Evolutionary conservation across 1,140 invertebrate genomes (phyloP).

Genomic region (Meloidogyne hapla): DNA sequence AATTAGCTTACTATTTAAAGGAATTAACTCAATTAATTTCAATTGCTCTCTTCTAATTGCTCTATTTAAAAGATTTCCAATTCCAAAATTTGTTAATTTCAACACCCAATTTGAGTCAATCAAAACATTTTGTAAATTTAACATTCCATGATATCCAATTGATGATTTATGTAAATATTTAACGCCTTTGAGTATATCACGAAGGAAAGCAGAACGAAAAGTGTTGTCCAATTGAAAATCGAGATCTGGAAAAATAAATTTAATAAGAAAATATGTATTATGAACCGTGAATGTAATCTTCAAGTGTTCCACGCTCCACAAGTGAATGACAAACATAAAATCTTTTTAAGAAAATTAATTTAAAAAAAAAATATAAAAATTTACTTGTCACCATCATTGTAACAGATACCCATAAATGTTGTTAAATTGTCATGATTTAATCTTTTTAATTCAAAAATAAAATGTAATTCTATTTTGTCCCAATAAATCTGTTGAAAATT

Average conservation of each 20-base stretch:
- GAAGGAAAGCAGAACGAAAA: slow-evolving; percentile 43
- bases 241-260: slow-evolving; percentile 33
- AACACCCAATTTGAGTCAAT: slow-evolving; percentile 63
- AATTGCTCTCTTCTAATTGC: slow-evolving; percentile 40
- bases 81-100: slow-evolving; percentile 59
- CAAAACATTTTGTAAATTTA: slow-evolving; percentile 52
- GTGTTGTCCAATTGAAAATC: slow-evolving; percentile 58
- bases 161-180: slow-evolving; percentile 57
- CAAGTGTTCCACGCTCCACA: slow-evolving; percentile 55
- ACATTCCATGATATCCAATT: slow-evolving; percentile 56
- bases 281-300: slow-evolving; percentile 36
- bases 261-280: slow-evolving; percentile 43
- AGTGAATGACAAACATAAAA: slow-evolving; percentile 56
- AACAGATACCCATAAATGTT: slow-evolving; percentile 52
- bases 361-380: not conserved
- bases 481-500: not conserved
- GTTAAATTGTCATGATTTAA: slow-evolving; percentile 55
- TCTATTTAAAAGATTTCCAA: slow-evolving; percentile 49
- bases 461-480: not conserved
- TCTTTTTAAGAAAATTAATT: not conserved
- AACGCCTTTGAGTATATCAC: slow-evolving; percentile 54
- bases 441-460: slow-evolving; percentile 41
- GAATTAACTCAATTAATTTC: slow-evolving; percentile 49
- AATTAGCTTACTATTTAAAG: slow-evolving; percentile 35
- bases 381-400: slow-evolving; percentile 48